Percentiles rank a stretch among this genome's conserved stretches.
Evolutionary conservation across 2,113 vertebrate species (phyloP).

Genomic region (Phrynocephalus versicolor): DNA sequence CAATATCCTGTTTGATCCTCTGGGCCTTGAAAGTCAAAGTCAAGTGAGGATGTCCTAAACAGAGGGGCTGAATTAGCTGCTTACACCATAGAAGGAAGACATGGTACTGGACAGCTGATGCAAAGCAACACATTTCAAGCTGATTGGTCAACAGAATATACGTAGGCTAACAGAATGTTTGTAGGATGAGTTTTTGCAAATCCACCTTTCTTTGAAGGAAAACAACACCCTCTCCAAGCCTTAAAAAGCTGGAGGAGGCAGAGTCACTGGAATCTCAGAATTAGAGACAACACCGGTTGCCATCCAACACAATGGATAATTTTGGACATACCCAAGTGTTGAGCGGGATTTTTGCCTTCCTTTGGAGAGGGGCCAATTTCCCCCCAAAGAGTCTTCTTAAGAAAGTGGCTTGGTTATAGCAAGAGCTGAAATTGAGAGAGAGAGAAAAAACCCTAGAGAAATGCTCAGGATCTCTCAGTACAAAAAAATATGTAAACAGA

Average conservation of each 20-base stretch:
- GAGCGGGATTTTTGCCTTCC: not conserved
- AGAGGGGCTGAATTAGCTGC: not conserved
- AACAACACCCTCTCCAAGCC: not conserved
- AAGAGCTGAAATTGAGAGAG: too few species aligned
- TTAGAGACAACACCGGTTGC: not conserved
- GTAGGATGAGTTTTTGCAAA: not conserved
- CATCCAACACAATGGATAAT: too few species aligned
- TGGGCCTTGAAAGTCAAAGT: constrained; percentile 1
- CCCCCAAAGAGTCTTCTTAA: not conserved
- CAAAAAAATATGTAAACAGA: too few species aligned
- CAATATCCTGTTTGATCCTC: not conserved
- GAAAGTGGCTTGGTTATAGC: not conserved
- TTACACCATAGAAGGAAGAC: not conserved
- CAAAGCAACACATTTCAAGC: too few species aligned
- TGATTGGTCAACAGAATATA: not conserved
- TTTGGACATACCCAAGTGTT: not conserved
- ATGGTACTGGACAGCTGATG: not conserved
- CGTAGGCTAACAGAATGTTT: not conserved
- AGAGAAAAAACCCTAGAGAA: too few species aligned
- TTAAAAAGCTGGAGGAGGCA: not conserved
- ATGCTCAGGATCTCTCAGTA: too few species aligned
- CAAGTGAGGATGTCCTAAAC: not conserved
- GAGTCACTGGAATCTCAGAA: not conserved
- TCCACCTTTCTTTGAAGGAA: not conserved
- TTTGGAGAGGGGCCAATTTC: not conserved